Base-by-base conservation (phyloP, 2,888 invertebrate species). In the Monochamus alternatus region DNA sequence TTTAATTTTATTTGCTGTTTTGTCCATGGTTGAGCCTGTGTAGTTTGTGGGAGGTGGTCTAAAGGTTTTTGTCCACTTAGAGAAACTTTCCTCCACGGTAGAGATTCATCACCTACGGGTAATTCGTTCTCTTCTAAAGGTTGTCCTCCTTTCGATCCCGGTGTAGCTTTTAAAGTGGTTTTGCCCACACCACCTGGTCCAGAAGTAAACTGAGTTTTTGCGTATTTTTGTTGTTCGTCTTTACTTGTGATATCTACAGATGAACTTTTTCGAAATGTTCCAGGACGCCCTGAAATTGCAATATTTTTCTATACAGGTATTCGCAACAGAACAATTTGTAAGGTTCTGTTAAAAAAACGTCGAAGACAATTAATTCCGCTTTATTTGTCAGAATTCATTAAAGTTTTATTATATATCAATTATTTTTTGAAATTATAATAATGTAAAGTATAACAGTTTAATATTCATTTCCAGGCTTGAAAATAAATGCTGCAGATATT, bases 1-100 rank as follows among this genome's bases (percentile, higher is more conserved):
- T 92, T 93, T 38, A 93, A 85, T 58, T 87, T 89, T 14, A 93
- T 90, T 80, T 91, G 90, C 87, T 95, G 93, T 83, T 94, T 91
- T 3, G 92, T 95, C 93, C 92, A 92, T 9, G 92, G 91, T 83
- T 91, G 89, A 65, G 89, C 85, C 60, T 85, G 85, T 74, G 80
- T 81, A 52, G 79, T 66, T 80, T 77, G 81, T 9, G 70, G 76
- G 77, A 74, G 65, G 63, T 81, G 80, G 72, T 80, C 80, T 47
- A 75, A 63, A 65, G 72, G 75, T 76, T 76, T 78, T 55, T 75
- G 77, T 70, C 51, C n/a, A 62, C 59, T 14, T 47, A 60, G 38
- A 44, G 75, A 73, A 58, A 60, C 75, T 68, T 78, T 85, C 80
- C 92, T 87, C 92, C 92, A 92, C 30, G 91, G 91, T 80, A 92